A percentile compares a stretch with the other conserved stretches of the same genome.
Conservation (phyloP, 2,888 invertebrate genomes). For the Tupiocoris notatus region DNA sequence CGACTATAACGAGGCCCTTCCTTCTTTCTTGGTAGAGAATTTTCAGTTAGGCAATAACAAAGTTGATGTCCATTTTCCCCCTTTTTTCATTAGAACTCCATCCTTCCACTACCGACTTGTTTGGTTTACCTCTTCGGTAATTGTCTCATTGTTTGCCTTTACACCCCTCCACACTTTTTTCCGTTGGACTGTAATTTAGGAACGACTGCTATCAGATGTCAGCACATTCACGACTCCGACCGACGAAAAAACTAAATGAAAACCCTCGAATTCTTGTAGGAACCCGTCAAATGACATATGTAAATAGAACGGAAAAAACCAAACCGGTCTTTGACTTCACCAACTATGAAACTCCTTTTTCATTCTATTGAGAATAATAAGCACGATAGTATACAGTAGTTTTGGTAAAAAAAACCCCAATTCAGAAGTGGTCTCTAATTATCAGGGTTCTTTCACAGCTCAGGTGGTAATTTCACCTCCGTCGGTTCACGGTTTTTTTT, state of each 20-base stretch:
- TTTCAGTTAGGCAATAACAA: neutral
- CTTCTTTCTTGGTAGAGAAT: neutral
- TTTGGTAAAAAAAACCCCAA: no score
- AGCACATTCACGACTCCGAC: neutral
- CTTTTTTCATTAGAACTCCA: neutral
- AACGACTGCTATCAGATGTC: neutral
- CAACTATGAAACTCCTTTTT: no score
- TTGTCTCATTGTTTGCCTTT: slow-evolving; percentile 34
- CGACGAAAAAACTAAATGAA: slow-evolving; percentile 4
- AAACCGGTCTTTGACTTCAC: neutral
- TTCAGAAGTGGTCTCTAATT: no score
- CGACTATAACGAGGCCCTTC: slow-evolving; percentile 24
- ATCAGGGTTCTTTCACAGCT: no score
- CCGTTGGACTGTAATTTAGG: slow-evolving; percentile 18
- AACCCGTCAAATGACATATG: slow-evolving; percentile 27
- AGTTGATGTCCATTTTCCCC: neutral
- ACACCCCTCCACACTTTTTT: slow-evolving; percentile 6
- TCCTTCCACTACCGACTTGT: neutral
- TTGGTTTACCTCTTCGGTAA: neutral
- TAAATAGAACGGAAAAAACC: slow-evolving; percentile 2
- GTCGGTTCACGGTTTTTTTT: no score
- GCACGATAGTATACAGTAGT: no score
- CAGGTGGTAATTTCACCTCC: no score
- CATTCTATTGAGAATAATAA: no score
- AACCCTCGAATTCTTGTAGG: slow-evolving; percentile 10